Evolutionary conservation across 2,113 vertebrate species (phyloP).

Genomic region (Plecturocebus donacophilus): DNA sequence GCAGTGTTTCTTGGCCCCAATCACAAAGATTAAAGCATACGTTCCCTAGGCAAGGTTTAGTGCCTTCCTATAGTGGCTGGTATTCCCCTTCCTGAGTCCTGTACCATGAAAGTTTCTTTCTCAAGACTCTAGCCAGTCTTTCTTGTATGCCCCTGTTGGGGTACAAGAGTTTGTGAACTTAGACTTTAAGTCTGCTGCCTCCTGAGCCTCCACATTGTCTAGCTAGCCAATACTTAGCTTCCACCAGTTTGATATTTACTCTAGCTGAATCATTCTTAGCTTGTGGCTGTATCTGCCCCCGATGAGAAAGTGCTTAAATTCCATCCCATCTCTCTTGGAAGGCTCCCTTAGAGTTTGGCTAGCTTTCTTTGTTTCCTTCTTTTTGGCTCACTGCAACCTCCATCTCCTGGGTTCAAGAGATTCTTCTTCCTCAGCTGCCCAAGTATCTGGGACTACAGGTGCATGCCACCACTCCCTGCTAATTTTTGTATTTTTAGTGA

Average conservation of each 20-base stretch:
- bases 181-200: neutral
- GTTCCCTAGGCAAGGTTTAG: neutral
- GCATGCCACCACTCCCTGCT: no score
- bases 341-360: neutral
- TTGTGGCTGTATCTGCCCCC: neutral
- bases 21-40: neutral
- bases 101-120: neutral
- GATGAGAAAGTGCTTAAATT: neutral
- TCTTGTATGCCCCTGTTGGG: neutral
- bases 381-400: no score
- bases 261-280: neutral
- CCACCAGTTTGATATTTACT: conserved; percentile 34
- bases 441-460: no score
- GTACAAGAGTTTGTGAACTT: neutral
- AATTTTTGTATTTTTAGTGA: no score
- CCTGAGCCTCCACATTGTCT: neutral
- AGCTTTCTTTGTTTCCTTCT: neutral
- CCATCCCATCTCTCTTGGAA: neutral
- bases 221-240: neutral
- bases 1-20: neutral
- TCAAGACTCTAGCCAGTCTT: neutral
- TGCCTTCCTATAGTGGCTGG: neutral
- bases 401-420: no score
- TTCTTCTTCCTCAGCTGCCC: no score
- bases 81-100: neutral